These are phyloP conservation scores for Eristalinus sepulchralis DNA, from an alignment of 2,888 invertebrate genomes.

Conservation along the genomic window DNA sequence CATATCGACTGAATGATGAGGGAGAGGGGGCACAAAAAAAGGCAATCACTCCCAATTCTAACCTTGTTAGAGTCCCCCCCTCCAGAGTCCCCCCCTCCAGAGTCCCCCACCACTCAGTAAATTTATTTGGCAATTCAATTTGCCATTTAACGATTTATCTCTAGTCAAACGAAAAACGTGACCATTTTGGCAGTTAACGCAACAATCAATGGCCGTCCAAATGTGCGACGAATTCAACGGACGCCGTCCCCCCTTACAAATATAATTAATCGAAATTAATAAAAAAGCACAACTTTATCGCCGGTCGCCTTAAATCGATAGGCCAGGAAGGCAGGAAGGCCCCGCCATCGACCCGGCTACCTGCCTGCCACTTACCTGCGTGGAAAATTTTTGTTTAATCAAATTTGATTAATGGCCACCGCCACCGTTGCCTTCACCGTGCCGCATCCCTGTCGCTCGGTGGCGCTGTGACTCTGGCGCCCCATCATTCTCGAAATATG, in stretches of 20 bases:
- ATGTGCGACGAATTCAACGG: not conserved
- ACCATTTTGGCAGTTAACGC: slow-evolving; percentile 32
- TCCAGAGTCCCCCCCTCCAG: not conserved
- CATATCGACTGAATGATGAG: not conserved
- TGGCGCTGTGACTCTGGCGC: not conserved
- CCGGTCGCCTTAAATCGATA: slow-evolving; percentile 28
- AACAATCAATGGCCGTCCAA: slow-evolving; percentile 11
- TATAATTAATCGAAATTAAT: slow-evolving; percentile 57
- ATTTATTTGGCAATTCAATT: slow-evolving; percentile 43
- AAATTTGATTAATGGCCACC: slow-evolving; percentile 40
- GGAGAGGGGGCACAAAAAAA: not conserved
- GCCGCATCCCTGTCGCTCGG: too few species aligned
- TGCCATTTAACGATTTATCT: slow-evolving; percentile 45
- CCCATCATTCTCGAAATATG: slow-evolving; percentile 19
- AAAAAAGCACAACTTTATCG: slow-evolving; percentile 41
- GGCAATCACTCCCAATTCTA: not conserved
- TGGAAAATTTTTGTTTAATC: slow-evolving; percentile 51
- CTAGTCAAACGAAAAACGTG: slow-evolving; percentile 34
- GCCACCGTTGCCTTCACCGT: not conserved
- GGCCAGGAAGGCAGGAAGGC: not conserved
- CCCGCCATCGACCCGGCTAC: not conserved
- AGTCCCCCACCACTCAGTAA: too few species aligned
- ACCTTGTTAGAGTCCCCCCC: not conserved
- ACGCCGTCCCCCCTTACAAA: not conserved
- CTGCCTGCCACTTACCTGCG: slow-evolving; percentile 21